Evolutionary conservation across 92 coral and sea anemone species (phyloP).

Genomic region (Umimayanthus kanabou): DNA sequence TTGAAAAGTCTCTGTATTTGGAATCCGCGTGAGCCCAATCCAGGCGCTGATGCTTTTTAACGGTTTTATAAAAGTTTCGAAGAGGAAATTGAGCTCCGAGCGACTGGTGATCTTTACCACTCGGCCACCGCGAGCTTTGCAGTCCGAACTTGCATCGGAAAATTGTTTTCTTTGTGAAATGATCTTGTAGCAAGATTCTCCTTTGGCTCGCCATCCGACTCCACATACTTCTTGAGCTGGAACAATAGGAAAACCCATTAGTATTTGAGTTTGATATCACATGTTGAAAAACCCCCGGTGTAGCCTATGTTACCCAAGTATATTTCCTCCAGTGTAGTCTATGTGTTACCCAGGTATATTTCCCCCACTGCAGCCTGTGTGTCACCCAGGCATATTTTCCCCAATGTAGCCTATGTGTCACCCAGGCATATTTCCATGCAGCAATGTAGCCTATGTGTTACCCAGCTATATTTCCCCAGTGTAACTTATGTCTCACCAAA

Average conservation of each 20-base stretch:
- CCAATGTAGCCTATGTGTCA: too few species aligned
- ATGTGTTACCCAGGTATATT: background rate
- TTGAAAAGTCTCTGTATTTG: conserved; percentile 11
- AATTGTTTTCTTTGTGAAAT: conserved; percentile 46
- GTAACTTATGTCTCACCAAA: too few species aligned
- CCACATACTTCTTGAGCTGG: conserved; percentile 64
- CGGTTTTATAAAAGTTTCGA: conserved; percentile 55
- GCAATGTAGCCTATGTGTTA: too few species aligned
- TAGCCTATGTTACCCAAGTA: too few species aligned
- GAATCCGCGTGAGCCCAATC: conserved; percentile 54
- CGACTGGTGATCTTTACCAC: conserved; percentile 47
- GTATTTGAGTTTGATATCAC: background rate
- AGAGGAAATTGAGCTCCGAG: conserved; percentile 58
- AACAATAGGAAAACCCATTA: background rate
- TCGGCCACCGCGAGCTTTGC: conserved; percentile 40
- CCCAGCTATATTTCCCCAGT: too few species aligned
- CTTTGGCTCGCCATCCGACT: conserved; percentile 63
- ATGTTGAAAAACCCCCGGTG: background rate
- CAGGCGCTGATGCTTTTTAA: conserved; percentile 62
- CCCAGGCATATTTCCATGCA: too few species aligned
- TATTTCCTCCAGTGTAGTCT: background rate
- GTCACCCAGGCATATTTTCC: too few species aligned
- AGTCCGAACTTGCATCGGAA: conserved; percentile 49
- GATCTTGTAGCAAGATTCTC: conserved; percentile 63
- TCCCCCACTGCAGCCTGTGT: background rate